A percentile compares a stretch with the other conserved stretches of the same genome.
phyloP scores from a whole-genome alignment of 1,140 invertebrate genomes.

The Bilobella aurantiaca region DNA sequence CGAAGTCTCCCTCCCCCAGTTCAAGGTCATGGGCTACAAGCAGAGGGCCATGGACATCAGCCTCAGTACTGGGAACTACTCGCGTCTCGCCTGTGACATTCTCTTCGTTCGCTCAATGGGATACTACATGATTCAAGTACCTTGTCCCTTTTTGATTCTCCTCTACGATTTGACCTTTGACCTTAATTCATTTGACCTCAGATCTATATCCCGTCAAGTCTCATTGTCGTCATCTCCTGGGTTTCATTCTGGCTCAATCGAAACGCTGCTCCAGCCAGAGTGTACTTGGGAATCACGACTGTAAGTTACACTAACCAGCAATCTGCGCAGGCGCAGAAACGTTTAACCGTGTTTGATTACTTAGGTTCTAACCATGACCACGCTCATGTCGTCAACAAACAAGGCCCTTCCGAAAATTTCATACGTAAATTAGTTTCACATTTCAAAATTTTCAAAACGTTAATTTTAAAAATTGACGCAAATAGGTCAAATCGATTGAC shows the following conservation, averaged over 20 bases:
- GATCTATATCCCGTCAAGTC: conserved; percentile 90
- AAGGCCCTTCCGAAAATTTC: conserved; percentile 51
- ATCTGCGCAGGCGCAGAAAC: background rate
- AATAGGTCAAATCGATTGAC: conserved; percentile 53
- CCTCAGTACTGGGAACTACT: conserved; percentile 93
- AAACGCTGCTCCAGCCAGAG: conserved; percentile 90
- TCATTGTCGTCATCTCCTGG: conserved; percentile 98
- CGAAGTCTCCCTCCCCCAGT: conserved; percentile 87
- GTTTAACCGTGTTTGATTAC: background rate
- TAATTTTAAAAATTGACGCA: too few species aligned
- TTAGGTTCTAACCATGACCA: conserved; percentile 51
- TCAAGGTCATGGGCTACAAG: conserved; percentile 81
- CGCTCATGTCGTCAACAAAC: conserved; percentile 54
- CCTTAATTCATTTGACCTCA: too few species aligned
- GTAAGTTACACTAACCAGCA: conserved; percentile 37
- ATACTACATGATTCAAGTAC: conserved; percentile 81
- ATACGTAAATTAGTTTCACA: too few species aligned
- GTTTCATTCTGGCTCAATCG: conserved; percentile 91
- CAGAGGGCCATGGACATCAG: conserved; percentile 83
- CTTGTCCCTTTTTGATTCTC: too few species aligned
- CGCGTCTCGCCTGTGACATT: conserved; percentile 90
- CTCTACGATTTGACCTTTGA: too few species aligned
- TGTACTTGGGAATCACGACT: conserved; percentile 90
- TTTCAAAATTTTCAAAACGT: too few species aligned
- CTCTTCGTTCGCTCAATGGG: conserved; percentile 96